Percentiles rank a stretch among this genome's conserved stretches.
These are phyloP conservation scores for Aporophyla nigra DNA, from an alignment of 2,888 invertebrate species.

Conservation along the genomic window DNA sequence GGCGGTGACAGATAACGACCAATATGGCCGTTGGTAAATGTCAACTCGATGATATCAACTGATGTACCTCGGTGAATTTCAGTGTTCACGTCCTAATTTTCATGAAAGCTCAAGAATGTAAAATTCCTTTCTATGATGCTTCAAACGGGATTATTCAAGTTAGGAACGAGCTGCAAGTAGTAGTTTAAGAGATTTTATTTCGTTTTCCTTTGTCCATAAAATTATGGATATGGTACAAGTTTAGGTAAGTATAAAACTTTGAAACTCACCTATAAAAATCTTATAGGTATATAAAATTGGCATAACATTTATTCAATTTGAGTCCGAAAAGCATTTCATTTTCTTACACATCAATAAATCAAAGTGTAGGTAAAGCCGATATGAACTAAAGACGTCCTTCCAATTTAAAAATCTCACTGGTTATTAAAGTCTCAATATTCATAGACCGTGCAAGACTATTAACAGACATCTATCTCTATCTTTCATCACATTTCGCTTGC, in stretches of 20 bases:
- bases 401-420: background rate
- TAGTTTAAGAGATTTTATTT: constrained; percentile 13
- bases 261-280: background rate
- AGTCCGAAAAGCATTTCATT: background rate
- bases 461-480: constrained; percentile 81
- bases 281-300: background rate
- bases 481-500: constrained; percentile 85
- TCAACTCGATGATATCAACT: constrained; percentile 81
- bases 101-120: constrained; percentile 21
- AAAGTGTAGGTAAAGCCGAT: background rate
- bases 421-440: constrained; percentile 26
- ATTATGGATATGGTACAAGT: background rate
- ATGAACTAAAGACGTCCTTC: background rate
- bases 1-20: constrained; percentile 89
- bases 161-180: background rate
- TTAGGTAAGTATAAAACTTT: constrained; percentile 5
- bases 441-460: constrained; percentile 67
- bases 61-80: constrained; percentile 52
- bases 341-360: background rate
- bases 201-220: background rate
- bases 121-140: constrained; percentile 11
- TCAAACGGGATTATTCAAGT: constrained; percentile 26
- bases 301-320: background rate
- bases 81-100: constrained; percentile 44
- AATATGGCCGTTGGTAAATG: constrained; percentile 86